Base-by-base conservation (phyloP, 1,140 invertebrate genomes). In the Holcopasites calliopsidis region DNA sequence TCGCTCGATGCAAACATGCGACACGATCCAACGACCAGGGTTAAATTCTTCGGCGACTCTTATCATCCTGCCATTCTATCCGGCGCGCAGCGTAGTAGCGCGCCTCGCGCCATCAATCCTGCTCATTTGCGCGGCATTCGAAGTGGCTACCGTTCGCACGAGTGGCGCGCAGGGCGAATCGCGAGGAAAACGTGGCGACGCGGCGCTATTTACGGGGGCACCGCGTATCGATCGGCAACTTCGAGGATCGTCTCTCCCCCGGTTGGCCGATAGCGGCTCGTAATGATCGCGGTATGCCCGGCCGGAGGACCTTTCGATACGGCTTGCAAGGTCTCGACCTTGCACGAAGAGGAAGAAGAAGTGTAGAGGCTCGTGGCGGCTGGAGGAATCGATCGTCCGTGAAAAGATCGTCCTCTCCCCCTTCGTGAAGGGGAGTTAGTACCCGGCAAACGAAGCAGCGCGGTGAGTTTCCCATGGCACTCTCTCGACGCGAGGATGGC, bases 381-480 rank as follows among this genome's bases (percentile, higher is more conserved):
- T 52, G 16, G 65, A 65, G 52, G 58, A 70, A 52, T 69, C 58
- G 60, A 54, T 79, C 52, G 74, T 62, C 79, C 80, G 61, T 60
- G 60, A 65, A 75, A 73, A 62, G 65, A 71, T 77, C 47, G 18
- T 72, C 66, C 79, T 57, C 68, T 77, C 65, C 78, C 66, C 65
- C 69, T 80, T 80, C 35, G 23, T 26, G 72, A 57, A 47, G 60
- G 60, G n/a, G 23, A n/a, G n/a, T n/a, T n/a, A 66, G 47, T 69
- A n/a, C 33, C 23, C 33, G 57, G 44, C 57, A 74, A 81, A 64
- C 42, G 76, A 83, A 83, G 62, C 58, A 64, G 52, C 80, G n/a
- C 79, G 52, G 65, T 50, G 70, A 83, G 70, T 83, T 83, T 83
- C 82, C 66, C 77, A 82, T 83, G 70, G 75, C 64, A 58, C 50